Base-by-base conservation (phyloP, 1,140 invertebrate species). In the Polypedilum pembai region DNA sequence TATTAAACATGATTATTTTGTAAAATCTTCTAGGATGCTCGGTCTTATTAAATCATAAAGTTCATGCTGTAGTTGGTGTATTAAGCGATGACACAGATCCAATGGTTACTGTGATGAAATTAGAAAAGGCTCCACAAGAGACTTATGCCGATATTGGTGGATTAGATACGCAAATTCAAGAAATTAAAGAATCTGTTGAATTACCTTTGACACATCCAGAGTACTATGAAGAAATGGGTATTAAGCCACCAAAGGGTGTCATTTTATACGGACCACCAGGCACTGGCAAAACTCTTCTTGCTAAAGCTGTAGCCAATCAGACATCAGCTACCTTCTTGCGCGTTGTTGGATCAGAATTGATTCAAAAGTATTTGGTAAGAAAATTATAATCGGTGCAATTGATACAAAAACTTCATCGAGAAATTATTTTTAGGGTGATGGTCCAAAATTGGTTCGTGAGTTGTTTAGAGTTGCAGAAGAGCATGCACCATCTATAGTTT, bases 211-310 rank as follows among this genome's bases (percentile, higher is more conserved):
- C 98, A 41, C 98, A 99, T 88, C 98, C 98, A 15, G 98, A 99
- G 84, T 99, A 99, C 84, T 99, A 99, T 83, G 98, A 99, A 84
- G 98, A 99, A 85, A 99, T 99, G 98, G 98, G 98, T 76, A 99
- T 99, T 75, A 97, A 98, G 82, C 97, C 98, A 20, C 98, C 98
- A 0, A 99, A 99, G 83, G 98, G 98, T 77, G 98, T 99, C 7
- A 99, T 99, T 82, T 85, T 99, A 8, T 99, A 99, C 85, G 98
- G 98, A 0, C 92, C 95, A 73, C 98, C 98, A 1, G 98, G 98
- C 40, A 99, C 98, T 73, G 96, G 97, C 0, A 99, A 99, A 85
- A 99, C 98, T 0, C 85, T 99, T 15, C 83, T 99, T 21, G 98
- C 98, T 4, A 99, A 99, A 85, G 98, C 98, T 72, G 98, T 99